Conservation (phyloP, 2,113 vertebrate species). For the Tympanuchus pallidicinctus region DNA sequence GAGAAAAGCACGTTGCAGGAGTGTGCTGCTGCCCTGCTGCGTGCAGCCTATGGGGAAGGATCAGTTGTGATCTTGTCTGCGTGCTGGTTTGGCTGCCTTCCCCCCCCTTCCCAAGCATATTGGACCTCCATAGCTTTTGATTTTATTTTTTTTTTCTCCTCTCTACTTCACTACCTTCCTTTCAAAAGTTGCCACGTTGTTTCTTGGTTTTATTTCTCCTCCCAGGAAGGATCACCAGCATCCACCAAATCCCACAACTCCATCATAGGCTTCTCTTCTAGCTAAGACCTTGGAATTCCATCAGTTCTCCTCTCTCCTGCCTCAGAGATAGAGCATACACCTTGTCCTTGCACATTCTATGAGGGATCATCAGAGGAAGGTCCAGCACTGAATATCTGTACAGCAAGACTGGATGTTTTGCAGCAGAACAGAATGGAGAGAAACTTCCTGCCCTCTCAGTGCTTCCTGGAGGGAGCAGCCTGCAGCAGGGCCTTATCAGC, state of each 20-base stretch:
- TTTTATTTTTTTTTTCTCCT: neutral
- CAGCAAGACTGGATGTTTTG: neutral
- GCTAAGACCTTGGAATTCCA: neutral
- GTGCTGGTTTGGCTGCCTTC: neutral
- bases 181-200: fast-evolving
- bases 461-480: neutral
- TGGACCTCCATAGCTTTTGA: neutral
- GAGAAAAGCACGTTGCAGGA: neutral
- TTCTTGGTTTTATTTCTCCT: neutral
- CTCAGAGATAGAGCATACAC: neutral
- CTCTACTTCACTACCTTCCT: neutral
- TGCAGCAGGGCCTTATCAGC: neutral
- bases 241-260: neutral
- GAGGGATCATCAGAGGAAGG: neutral
- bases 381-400: neutral
- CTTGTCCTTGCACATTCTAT: fast-evolving
- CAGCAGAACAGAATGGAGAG: neutral
- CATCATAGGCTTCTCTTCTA: neutral
- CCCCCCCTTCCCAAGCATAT: no score
- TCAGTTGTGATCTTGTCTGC: neutral
- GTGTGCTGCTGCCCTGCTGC: neutral
- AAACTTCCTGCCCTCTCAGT: neutral
- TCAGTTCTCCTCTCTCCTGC: neutral
- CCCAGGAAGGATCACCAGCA: neutral
- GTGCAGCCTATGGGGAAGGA: neutral